Evolutionary conservation across 2,888 invertebrate genomes (phyloP).

Genomic region (Ptychoptera albimana): DNA sequence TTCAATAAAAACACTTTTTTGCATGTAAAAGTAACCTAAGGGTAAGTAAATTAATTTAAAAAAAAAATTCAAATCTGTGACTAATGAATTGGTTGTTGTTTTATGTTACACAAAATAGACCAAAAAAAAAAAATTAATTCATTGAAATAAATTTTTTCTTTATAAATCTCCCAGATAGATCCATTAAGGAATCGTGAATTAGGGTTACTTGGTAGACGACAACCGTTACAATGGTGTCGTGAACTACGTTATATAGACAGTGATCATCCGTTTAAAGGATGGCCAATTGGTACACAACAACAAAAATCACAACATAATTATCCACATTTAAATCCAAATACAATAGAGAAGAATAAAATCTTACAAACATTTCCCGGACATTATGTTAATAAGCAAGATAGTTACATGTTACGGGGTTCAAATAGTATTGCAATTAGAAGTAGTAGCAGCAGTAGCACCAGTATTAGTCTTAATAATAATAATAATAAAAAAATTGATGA

Average conservation of each 20-base stretch:
- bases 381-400: constrained; percentile 3
- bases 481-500: not conserved
- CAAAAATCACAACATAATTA: constrained; percentile 6
- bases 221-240: constrained; percentile 28
- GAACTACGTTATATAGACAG: constrained; percentile 21
- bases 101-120: too few relatives aligned
- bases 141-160: not conserved
- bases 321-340: constrained; percentile 1
- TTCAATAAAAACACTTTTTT: too few relatives aligned
- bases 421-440: too few relatives aligned
- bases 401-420: too few relatives aligned
- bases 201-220: constrained; percentile 22
- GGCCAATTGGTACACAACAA: not conserved
- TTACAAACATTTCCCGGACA: constrained; percentile 6
- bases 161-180: constrained; percentile 7
- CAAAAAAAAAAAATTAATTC: not conserved
- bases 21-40: too few relatives aligned
- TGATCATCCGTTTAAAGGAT: constrained; percentile 1
- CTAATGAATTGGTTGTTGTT: too few relatives aligned
- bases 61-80: too few relatives aligned
- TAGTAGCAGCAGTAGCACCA: too few relatives aligned
- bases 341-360: constrained; percentile 1
- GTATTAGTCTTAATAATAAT: too few relatives aligned
- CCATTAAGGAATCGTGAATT: constrained; percentile 21
- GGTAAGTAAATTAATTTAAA: too few relatives aligned